Evolutionary conservation across 2,888 invertebrate species (phyloP).

Genomic region (Piscicola geometra): DNA sequence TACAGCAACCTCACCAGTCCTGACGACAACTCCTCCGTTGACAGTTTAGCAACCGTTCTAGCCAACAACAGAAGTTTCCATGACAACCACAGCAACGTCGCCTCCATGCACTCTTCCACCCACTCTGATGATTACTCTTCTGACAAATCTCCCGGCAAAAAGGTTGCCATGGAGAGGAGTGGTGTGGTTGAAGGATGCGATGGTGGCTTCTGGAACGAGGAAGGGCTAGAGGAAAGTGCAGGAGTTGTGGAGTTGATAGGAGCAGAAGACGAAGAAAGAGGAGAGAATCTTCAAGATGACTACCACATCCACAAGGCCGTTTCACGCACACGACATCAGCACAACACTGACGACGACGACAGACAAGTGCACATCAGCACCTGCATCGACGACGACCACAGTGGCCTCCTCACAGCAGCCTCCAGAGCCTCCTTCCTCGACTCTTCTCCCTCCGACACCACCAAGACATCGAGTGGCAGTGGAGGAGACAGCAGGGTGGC

Average conservation of each 20-base stretch:
- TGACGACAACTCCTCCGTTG: conserved; percentile 54
- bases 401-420: background rate
- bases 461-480: too few relatives aligned
- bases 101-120: conserved; percentile 57
- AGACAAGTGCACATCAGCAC: too few relatives aligned
- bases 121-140: conserved; percentile 60
- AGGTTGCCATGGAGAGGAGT: conserved; percentile 30
- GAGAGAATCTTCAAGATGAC: conserved; percentile 40
- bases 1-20: conserved; percentile 46
- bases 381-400: background rate
- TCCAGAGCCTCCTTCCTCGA: background rate
- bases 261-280: conserved; percentile 18
- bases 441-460: background rate
- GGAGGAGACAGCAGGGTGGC: background rate
- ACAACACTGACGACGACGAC: background rate
- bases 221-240: conserved; percentile 43
- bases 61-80: conserved; percentile 42
- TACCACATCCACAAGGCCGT: background rate
- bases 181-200: conserved; percentile 23
- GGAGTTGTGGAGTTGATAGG: conserved; percentile 23
- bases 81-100: conserved; percentile 57
- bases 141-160: conserved; percentile 4
- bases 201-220: conserved; percentile 44
- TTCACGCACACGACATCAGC: too few relatives aligned
- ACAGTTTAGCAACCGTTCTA: conserved; percentile 55